Conservation (phyloP, 2,113 vertebrate genomes). For the Castor canadensis region DNA sequence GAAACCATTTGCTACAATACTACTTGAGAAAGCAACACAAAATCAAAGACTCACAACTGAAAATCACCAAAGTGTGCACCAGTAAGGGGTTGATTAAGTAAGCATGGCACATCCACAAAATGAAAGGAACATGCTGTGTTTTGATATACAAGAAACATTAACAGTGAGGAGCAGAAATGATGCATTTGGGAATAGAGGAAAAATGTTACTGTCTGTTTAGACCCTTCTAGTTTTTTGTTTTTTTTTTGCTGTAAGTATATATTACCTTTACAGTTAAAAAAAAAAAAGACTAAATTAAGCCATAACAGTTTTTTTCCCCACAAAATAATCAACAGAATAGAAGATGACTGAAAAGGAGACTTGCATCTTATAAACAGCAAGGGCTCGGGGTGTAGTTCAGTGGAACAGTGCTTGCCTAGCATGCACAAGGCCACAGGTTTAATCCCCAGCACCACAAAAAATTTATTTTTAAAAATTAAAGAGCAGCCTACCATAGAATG, state of each 20-base stretch:
- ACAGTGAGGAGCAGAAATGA: not conserved
- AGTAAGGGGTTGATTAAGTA: not conserved
- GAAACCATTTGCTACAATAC: not conserved
- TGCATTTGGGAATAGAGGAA: not conserved
- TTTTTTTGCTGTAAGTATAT: not conserved
- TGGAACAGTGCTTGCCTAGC: not conserved
- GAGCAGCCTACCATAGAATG: not conserved
- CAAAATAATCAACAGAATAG: not conserved
- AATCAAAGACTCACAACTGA: not conserved
- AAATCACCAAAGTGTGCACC: not conserved
- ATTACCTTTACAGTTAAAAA: not conserved
- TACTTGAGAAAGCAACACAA: slow-evolving; percentile 20
- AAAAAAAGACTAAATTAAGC: not conserved
- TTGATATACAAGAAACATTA: not conserved
- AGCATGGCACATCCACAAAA: not conserved
- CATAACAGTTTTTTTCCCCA: not conserved
- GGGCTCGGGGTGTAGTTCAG: not conserved
- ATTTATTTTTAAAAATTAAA: no score
- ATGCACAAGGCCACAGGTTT: not conserved
- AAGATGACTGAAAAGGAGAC: not conserved
- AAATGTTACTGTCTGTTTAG: not conserved
- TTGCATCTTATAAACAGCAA: not conserved
- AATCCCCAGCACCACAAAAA: not conserved
- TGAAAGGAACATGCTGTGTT: not conserved
- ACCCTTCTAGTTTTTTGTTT: not conserved